A percentile compares a stretch with the other conserved stretches of the same genome.
Conservation (phyloP, 35 echinoderm and acorn worm species). For the Heliocidaris erythrogramma region DNA sequence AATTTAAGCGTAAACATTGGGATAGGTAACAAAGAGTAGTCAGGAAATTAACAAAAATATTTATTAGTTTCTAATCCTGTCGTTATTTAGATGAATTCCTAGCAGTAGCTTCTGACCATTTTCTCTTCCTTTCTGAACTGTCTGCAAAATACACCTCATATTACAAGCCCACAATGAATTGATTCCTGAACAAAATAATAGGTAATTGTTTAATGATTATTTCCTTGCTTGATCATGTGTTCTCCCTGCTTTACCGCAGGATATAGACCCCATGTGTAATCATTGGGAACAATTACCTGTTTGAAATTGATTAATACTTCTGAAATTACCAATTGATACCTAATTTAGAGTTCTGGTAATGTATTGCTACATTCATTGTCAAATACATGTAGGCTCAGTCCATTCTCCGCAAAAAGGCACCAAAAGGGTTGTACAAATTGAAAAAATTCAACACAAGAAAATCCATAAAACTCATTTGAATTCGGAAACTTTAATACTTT, state of each 20-base stretch:
- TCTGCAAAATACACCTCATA: background rate
- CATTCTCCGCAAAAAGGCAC: too few relatives aligned
- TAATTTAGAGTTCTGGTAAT: background rate
- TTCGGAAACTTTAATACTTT: too few relatives aligned
- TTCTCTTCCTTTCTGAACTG: background rate
- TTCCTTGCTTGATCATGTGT: background rate
- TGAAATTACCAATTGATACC: background rate
- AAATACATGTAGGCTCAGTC: background rate
- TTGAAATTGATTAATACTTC: background rate
- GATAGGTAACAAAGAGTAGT: too few relatives aligned
- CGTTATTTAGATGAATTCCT: too few relatives aligned
- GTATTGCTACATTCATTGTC: background rate
- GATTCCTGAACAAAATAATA: background rate
- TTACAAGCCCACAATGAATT: background rate
- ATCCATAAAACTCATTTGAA: too few relatives aligned
- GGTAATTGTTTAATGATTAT: conserved; percentile 2
- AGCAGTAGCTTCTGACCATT: background rate
- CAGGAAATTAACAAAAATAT: too few relatives aligned
- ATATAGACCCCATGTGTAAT: background rate
- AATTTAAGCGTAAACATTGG: too few relatives aligned
- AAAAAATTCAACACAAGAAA: too few relatives aligned
- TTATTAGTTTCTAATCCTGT: too few relatives aligned
- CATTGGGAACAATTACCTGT: background rate
- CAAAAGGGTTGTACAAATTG: too few relatives aligned
- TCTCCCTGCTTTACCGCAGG: background rate